Conservation (phyloP, 2,797 vertebrate species). For the Gymnothorax javanicus region DNA sequence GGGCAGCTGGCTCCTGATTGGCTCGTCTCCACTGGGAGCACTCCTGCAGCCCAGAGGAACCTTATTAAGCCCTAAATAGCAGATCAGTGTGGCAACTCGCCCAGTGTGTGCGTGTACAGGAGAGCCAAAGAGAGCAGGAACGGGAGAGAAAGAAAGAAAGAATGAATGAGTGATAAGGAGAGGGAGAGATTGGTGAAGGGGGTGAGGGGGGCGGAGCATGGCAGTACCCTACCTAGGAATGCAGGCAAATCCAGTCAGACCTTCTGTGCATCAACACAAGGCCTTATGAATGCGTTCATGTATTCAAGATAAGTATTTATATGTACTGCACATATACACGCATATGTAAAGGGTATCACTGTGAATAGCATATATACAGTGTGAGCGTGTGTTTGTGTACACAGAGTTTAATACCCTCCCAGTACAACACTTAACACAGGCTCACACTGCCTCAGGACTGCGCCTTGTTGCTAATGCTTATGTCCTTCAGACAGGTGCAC, state of each 20-base stretch:
- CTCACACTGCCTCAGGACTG: conserved; percentile 24
- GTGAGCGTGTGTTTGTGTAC: not conserved
- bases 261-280: not conserved
- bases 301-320: not conserved
- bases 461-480: conserved; percentile 19
- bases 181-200: not conserved
- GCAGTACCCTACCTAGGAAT: too few species aligned
- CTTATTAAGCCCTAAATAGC: conserved; percentile 74
- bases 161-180: not conserved
- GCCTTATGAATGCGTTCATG: not conserved
- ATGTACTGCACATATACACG: not conserved
- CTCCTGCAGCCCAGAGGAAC: conserved; percentile 61
- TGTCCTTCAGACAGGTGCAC: conserved; percentile 32
- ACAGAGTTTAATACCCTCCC: conserved; percentile 17
- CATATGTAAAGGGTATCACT: not conserved
- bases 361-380: not conserved
- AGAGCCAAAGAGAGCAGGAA: not conserved
- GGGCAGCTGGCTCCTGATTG: conserved; percentile 69
- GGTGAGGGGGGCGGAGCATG: not conserved
- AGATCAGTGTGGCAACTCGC: conserved; percentile 53
- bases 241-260: not conserved
- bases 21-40: conserved; percentile 83
- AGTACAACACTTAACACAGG: conserved; percentile 11
- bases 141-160: conserved; percentile 5
- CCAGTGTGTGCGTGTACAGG: conserved; percentile 45